Percentiles rank a stretch among this genome's conserved stretches.
Conservation (phyloP, 2,113 vertebrate genomes). For the Vireo altiloquus region DNA sequence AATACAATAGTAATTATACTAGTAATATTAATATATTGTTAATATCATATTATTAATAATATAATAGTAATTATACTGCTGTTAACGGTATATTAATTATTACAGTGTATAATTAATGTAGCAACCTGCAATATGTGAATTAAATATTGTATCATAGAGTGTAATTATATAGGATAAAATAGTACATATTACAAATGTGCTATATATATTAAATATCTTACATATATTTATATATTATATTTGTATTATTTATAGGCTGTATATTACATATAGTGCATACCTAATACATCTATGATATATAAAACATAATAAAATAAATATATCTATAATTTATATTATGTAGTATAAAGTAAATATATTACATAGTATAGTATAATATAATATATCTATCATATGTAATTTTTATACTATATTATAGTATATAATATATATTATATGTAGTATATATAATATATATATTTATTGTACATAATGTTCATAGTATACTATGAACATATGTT, state of each 20-base stretch:
- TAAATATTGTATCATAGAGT: background rate
- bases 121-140: background rate
- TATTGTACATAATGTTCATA: too few species aligned
- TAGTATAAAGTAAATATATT: background rate
- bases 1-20: too few species aligned
- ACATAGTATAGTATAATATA: background rate
- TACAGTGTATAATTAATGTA: background rate
- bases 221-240: background rate
- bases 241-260: fast-evolving
- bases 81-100: background rate
- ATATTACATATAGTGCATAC: background rate
- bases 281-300: too few species aligned
- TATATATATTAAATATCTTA: background rate
- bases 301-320: background rate
- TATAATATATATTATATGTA: background rate
- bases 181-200: background rate
- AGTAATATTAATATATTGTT: too few species aligned
- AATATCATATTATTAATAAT: background rate
- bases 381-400: background rate
- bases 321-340: background rate
- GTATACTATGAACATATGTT: too few species aligned
- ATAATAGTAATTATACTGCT: background rate
- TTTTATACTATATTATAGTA: background rate
- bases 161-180: background rate
- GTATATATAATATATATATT: too few species aligned